Conservation (phyloP, 2,888 invertebrate species). For the Macrosiphum euphorbiae region DNA sequence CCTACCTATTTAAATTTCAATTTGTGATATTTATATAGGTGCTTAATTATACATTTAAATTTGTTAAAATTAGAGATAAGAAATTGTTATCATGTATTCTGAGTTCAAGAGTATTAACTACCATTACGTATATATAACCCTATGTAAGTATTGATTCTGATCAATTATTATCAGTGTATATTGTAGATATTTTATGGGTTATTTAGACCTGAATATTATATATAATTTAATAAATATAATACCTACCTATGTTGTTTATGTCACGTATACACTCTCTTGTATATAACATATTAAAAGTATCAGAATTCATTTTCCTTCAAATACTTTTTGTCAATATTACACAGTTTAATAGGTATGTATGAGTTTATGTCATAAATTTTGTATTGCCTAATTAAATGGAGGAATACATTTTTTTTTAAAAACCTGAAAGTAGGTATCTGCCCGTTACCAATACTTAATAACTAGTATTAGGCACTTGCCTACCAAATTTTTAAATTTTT, state of each 20-base stretch:
- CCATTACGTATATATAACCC: neutral
- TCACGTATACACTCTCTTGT: neutral
- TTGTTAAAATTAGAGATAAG: constrained; percentile 8
- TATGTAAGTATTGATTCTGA: constrained; percentile 15
- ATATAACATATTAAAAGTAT: neutral
- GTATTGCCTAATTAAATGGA: neutral
- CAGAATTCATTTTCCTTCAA: neutral
- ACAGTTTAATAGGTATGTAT: neutral
- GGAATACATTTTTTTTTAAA: neutral
- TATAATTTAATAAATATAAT: constrained; percentile 1
- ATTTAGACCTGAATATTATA: neutral
- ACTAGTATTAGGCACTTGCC: neutral
- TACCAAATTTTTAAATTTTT: neutral
- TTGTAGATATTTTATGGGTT: neutral
- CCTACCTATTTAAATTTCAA: neutral
- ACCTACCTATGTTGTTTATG: neutral
- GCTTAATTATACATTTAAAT: neutral
- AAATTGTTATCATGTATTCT: constrained; percentile 25
- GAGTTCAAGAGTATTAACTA: constrained; percentile 33
- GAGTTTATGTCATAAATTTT: neutral
- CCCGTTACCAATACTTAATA: no score
- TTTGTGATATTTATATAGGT: neutral
- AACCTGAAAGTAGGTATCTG: neutral
- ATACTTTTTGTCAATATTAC: neutral
- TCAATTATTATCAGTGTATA: constrained; percentile 20